phyloP scores from a whole-genome alignment of 2,113 vertebrate species.

The Tiliqua scincoides region DNA sequence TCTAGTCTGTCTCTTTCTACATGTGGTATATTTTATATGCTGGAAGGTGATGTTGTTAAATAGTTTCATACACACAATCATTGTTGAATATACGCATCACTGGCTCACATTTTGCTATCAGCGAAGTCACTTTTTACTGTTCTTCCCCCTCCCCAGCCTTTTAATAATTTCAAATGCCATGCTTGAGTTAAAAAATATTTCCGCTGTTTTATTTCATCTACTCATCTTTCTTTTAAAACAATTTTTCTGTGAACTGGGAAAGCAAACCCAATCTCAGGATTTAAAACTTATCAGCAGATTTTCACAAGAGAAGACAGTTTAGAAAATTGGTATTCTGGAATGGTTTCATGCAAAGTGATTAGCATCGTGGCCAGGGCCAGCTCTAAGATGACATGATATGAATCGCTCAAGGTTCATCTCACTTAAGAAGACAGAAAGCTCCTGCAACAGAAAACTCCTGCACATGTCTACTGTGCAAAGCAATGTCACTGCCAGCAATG shows the following conservation, averaged over 20 bases:
- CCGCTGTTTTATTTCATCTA: constrained; percentile 9
- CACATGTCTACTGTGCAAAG: no score
- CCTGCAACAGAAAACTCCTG: no score
- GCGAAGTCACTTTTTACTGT: background rate
- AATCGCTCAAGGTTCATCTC: no score
- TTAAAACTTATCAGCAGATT: constrained; percentile 29
- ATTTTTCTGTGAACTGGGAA: constrained; percentile 13
- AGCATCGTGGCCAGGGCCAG: constrained; percentile 3
- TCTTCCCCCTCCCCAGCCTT: background rate
- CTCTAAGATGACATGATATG: no score
- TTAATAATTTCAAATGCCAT: constrained; percentile 8
- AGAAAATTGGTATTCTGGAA: constrained; percentile 49
- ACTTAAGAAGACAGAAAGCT: no score
- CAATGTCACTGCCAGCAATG: no score
- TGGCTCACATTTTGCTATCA: constrained; percentile 28
- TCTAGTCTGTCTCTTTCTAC: constrained; percentile 9
- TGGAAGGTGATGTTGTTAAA: background rate
- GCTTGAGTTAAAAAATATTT: constrained; percentile 19
- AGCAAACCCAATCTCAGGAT: background rate
- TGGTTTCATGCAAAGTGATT: constrained; percentile 44
- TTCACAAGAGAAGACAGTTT: constrained; percentile 38
- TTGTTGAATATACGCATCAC: constrained; percentile 13
- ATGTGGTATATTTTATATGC: constrained; percentile 10
- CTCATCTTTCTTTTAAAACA: background rate
- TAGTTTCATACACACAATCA: constrained; percentile 17